Evolutionary conservation across 2,888 invertebrate genomes (phyloP).

Genomic region (Podabrus alpinus): DNA sequence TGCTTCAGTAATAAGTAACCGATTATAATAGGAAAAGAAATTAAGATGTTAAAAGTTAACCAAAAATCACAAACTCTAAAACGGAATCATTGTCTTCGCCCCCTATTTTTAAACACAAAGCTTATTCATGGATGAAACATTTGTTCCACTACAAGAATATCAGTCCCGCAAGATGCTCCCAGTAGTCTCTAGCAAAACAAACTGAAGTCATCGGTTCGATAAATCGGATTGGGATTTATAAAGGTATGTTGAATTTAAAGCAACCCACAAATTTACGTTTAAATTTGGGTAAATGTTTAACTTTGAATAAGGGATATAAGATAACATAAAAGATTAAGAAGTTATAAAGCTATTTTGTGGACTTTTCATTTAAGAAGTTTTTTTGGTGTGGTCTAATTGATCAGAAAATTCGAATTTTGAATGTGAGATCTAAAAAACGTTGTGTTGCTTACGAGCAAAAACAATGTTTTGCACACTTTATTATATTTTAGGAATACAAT

Average conservation of each 20-base stretch:
- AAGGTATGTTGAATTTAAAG: slow-evolving; percentile 22
- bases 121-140: slow-evolving; percentile 23
- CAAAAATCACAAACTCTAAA: neutral
- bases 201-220: slow-evolving; percentile 46
- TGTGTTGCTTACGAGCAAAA: neutral
- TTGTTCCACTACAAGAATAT: slow-evolving; percentile 21
- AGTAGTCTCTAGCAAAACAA: slow-evolving; percentile 43
- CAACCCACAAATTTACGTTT: slow-evolving; percentile 11
- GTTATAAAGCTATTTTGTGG: slow-evolving; percentile 19
- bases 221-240: slow-evolving; percentile 48
- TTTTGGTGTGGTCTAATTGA: neutral
- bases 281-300: slow-evolving; percentile 28
- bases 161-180: slow-evolving; percentile 21
- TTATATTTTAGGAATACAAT: neutral
- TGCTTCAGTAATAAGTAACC: neutral
- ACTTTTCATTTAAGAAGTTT: slow-evolving; percentile 1
- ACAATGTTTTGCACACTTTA: neutral
- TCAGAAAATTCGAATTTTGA: neutral
- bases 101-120: slow-evolving; percentile 9
- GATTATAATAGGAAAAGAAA: neutral
- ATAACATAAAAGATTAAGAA: slow-evolving; percentile 12
- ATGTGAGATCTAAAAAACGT: neutral
- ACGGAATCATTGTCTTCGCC: slow-evolving; percentile 8
- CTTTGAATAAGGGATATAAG: slow-evolving; percentile 25
- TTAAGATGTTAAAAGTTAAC: neutral